Evolutionary conservation across 64 coral and sea anemone species (phyloP).

Genomic region (Anthopleura sola): DNA sequence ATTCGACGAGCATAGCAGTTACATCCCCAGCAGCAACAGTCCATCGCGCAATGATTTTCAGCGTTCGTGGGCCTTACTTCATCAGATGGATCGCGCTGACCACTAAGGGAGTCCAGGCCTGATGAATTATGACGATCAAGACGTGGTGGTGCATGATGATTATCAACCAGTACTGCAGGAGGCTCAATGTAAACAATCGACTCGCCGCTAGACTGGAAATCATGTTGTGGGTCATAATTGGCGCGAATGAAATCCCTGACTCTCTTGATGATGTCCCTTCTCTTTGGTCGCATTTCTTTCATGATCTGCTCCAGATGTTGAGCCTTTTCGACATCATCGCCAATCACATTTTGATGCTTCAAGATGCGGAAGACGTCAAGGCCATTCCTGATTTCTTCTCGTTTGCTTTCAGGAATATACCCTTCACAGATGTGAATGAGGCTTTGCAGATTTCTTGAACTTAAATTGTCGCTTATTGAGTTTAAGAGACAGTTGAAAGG

Average conservation of each 20-base stretch:
- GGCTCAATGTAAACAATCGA: background rate
- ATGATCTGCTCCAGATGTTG: conserved; percentile 42
- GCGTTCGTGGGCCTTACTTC: background rate
- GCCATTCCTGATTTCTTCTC: conserved; percentile 50
- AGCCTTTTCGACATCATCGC: conserved; percentile 37
- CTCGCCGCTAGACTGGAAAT: background rate
- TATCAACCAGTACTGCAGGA: too few species aligned
- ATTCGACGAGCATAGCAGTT: background rate
- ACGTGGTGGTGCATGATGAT: too few species aligned
- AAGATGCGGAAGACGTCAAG: conserved; percentile 53
- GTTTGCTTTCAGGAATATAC: conserved; percentile 36
- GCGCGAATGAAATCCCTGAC: conserved; percentile 36
- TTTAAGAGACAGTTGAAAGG: conserved; percentile 63
- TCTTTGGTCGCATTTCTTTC: conserved; percentile 40
- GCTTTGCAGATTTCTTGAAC: conserved; percentile 41
- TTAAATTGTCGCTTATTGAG: conserved; percentile 60
- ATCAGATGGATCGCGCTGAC: background rate
- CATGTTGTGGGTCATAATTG: background rate
- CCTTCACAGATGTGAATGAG: conserved; percentile 45
- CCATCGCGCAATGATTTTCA: background rate
- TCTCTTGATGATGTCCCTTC: conserved; percentile 56
- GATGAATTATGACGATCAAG: background rate
- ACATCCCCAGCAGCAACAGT: background rate
- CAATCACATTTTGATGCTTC: conserved; percentile 43
- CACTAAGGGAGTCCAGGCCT: background rate